Evolutionary conservation across 2,797 vertebrate genomes (phyloP).

Genomic region (Nyctibius grandis): DNA sequence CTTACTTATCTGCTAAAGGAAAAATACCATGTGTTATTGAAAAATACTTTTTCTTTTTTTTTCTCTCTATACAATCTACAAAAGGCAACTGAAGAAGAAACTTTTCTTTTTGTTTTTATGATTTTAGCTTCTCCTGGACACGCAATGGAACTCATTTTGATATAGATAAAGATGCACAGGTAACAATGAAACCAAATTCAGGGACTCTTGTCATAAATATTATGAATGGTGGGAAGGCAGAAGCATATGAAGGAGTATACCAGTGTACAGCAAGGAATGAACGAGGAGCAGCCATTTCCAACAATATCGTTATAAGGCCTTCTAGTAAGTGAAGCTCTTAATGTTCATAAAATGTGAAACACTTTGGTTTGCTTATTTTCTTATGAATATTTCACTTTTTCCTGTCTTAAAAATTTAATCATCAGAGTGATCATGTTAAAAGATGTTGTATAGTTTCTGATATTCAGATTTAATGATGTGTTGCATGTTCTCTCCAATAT

Average conservation of each 20-base stretch:
- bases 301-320: conserved; percentile 88
- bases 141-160: conserved; percentile 94
- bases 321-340: conserved; percentile 83
- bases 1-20: not conserved
- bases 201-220: conserved; percentile 93
- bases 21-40: not conserved
- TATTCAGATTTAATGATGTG: not conserved
- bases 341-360: not conserved
- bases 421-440: conserved; percentile 64
- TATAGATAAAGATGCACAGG: conserved; percentile 83
- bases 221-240: conserved; percentile 84
- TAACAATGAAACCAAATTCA: conserved; percentile 86
- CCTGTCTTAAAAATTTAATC: conserved; percentile 48
- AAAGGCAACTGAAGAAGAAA: not conserved
- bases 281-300: conserved; percentile 90
- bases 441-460: conserved; percentile 54
- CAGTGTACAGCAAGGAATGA: conserved; percentile 93
- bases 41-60: not conserved
- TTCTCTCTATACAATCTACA: not conserved
- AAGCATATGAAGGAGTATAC: conserved; percentile 90
- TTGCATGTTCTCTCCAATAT: not conserved
- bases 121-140: conserved; percentile 93
- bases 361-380: not conserved
- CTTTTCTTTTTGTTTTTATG: not conserved
- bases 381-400: not conserved